Evolutionary conservation across 2,888 invertebrate genomes (phyloP), one percentile per base, ranked within the genome.

Genomic region (Boloria selene): DNA sequence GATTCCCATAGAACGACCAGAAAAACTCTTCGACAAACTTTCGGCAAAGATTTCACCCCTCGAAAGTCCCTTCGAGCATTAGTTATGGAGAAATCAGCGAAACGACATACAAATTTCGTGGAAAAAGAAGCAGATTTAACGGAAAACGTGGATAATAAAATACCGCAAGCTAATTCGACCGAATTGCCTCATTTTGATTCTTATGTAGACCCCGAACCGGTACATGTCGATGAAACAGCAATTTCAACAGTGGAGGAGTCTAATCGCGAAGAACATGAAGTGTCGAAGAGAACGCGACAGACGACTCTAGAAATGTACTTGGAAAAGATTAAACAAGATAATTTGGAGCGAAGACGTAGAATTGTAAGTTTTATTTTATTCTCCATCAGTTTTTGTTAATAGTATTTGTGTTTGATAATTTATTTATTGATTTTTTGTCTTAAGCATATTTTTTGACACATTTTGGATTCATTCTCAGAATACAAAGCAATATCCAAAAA

Each of bases 1-100:
- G 91, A 91, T 55, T 91, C 91, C 0, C 91, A 91, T 70, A 84
- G 90, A 70, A 85, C 84, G 0, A 88, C 90, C 0, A 78, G 88
- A 42, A 87, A 87, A 78, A 91, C 91, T 0, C 63, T 91, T 16
- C 77, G 91, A 31, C 83, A 86, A 70, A 91, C 91, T 1, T 86
- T 88, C 7, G 91, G 91, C 0, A 85, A 81, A 78, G 88, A 89
- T 68, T 86, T 87, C 55, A 85, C 86, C 1, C 82, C 82, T 0
- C 75, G 90, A 7, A 90, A 90, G 71, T 91, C 91, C 3, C 72
- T 91, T 67, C 73, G 91, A 17, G 78, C 91, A 0, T 72, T 90
- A 42, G 90, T 91, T 1, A 86, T 91, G 88, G 90, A 90, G 64
- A 87, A 88, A 72, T 82, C 88, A 0, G 87, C 87, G 1, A 88